phyloP scores from a whole-genome alignment of 2,113 vertebrate genomes.

The Hepsetus odoe region DNA sequence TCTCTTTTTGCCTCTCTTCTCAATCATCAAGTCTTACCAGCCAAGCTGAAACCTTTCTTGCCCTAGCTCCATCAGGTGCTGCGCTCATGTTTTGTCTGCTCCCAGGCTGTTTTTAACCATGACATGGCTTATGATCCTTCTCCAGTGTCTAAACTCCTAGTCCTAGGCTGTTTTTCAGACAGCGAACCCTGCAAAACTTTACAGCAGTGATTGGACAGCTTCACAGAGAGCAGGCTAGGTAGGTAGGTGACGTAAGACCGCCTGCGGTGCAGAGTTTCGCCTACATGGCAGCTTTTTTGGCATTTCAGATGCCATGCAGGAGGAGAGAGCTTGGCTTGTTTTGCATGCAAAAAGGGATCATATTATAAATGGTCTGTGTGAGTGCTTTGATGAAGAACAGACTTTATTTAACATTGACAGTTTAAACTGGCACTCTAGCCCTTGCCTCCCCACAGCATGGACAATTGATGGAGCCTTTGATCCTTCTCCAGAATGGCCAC shows the following conservation, averaged over 20 bases:
- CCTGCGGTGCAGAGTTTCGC: background rate
- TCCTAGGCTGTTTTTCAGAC: background rate
- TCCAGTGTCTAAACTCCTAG: no score
- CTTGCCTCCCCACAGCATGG: background rate
- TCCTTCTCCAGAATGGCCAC: background rate
- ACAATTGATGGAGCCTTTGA: background rate
- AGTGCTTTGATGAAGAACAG: background rate
- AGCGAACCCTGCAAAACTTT: background rate
- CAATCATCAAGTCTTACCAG: background rate
- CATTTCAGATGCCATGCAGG: background rate
- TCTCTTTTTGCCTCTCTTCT: background rate
- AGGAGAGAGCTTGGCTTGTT: background rate
- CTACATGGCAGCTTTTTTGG: slow-evolving; percentile 10
- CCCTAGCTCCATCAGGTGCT: background rate
- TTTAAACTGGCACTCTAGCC: background rate
- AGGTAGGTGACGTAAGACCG: background rate
- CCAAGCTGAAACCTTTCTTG: background rate
- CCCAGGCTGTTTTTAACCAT: background rate
- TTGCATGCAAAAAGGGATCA: background rate
- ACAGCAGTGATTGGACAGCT: background rate
- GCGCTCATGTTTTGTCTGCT: background rate
- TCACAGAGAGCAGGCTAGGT: background rate
- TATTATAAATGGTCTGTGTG: background rate
- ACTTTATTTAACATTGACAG: slow-evolving; percentile 3
- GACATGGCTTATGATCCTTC: background rate